phyloP scores from a whole-genome alignment of 2,888 invertebrate genomes.

The Hedya salicella region DNA sequence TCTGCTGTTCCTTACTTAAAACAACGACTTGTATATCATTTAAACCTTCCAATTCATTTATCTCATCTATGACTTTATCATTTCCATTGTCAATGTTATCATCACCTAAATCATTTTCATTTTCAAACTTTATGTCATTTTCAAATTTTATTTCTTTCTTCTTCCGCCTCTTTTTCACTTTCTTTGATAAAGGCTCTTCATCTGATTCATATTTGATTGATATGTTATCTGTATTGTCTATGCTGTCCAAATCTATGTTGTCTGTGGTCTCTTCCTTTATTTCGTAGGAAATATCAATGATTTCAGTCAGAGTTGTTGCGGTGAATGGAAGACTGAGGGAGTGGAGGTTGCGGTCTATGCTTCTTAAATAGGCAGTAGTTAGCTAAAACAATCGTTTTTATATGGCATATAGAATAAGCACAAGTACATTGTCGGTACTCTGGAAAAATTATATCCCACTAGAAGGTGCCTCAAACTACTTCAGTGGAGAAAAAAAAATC shows the following conservation, averaged over 20 bases:
- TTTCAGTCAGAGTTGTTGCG: neutral
- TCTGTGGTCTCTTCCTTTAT: slow-evolving; percentile 34
- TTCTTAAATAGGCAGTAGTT: slow-evolving; percentile 48
- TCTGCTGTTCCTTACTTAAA: slow-evolving; percentile 64
- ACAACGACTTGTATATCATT: slow-evolving; percentile 56
- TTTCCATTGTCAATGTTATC: slow-evolving; percentile 23
- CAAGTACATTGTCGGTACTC: no score
- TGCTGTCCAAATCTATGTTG: slow-evolving; percentile 4
- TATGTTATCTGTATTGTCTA: slow-evolving; percentile 10
- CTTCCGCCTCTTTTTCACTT: slow-evolving; percentile 46
- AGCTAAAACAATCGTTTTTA: slow-evolving; percentile 53
- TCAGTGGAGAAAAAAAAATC: no score
- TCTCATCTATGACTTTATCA: slow-evolving; percentile 38
- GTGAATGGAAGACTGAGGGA: slow-evolving; percentile 3
- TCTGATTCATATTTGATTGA: slow-evolving; percentile 45
- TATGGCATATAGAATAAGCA: neutral
- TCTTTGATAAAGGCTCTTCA: slow-evolving; percentile 50
- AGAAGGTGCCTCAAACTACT: no score
- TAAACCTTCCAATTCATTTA: slow-evolving; percentile 42
- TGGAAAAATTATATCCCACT: no score
- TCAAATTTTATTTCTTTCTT: slow-evolving; percentile 30
- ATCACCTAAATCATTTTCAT: neutral
- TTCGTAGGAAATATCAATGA: slow-evolving; percentile 24
- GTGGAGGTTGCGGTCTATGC: slow-evolving; percentile 31
- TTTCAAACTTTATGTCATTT: neutral